These are phyloP conservation scores for Ciconia nigra DNA, from an alignment of 2,797 vertebrate genomes.

Conservation along the genomic window DNA sequence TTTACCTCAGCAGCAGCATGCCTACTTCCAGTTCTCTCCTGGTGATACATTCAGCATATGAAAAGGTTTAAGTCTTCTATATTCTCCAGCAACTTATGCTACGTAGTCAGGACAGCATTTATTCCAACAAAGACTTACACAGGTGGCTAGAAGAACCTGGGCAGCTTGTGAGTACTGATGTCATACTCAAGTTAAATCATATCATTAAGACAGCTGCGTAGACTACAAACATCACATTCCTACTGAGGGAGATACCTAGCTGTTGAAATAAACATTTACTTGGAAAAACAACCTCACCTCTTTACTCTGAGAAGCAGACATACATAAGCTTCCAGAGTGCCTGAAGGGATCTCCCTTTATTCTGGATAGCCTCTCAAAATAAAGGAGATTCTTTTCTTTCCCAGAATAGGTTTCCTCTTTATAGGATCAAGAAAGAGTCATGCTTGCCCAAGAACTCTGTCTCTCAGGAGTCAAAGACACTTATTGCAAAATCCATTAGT, in stretches of 20 bases:
- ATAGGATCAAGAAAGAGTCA: neutral
- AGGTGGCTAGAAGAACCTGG: neutral
- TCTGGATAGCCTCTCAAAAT: neutral
- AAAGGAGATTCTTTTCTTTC: neutral
- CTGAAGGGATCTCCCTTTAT: neutral
- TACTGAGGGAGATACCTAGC: neutral
- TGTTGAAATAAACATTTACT: neutral
- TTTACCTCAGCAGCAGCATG: neutral
- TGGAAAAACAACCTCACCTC: neutral
- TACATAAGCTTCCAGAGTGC: neutral
- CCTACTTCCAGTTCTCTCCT: neutral
- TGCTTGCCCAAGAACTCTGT: neutral
- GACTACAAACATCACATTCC: neutral
- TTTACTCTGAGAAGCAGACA: neutral
- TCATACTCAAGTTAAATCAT: neutral
- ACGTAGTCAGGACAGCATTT: neutral
- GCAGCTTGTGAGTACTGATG: neutral
- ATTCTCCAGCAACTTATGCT: neutral
- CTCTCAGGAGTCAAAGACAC: neutral
- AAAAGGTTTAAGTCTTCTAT: neutral
- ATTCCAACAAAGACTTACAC: neutral
- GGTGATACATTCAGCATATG: neutral
- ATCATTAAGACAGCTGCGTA: neutral
- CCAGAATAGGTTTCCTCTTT: neutral
- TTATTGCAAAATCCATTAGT: neutral